Base-by-base conservation (phyloP, 2,888 invertebrate species). In the Ecliptopera silaceata region DNA sequence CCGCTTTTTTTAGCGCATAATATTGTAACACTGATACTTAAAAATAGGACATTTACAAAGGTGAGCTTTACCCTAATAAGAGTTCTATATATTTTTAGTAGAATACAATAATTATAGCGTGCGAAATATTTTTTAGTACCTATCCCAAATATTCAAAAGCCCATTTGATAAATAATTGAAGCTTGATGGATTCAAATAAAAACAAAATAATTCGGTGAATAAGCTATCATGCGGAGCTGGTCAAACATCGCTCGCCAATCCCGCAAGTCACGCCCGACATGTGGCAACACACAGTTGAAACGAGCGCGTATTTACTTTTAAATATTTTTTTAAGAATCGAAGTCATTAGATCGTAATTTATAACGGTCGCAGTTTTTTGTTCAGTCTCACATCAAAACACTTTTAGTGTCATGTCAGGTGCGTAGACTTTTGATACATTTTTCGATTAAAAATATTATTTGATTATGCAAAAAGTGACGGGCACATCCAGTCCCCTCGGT, bases 231-330 rank as follows among this genome's bases (percentile, higher is more conserved):
- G 62, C 48, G 39, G 36, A 32, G 51, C 39, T 26, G 62, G 59
- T 38, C 59, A 59, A 56, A 54, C 57, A 61, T 45, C 50, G 56
- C 61, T 60, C 60, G 61, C 59, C 52, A 48, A 61, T 60, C 63
- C 69, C 75, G 89, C 90, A 83, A 90, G 90, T 90, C 90, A 90
- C 77, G 61, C 68, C 53, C 82, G 84, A 84, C 90, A 90, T 89
- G 85, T 87, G 90, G 82, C 80, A 78, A 80, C 83, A 75, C 72
- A 75, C 74, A 84, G 82, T 84, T 82, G 82, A 82, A 84, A 82
- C 77, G 75, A 75, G 71, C 75, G 75, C 75, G 72, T 82, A 73
- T 84, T 81, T 84, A 77, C 79, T 82, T 83, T 34, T 82, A 79
- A 71, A 74, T 72, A 71, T 73, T 72, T 77, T 80, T 80, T 80